These are phyloP conservation scores for Syrista parreyssii DNA, from an alignment of 2,888 invertebrate genomes.

Conservation along the genomic window DNA sequence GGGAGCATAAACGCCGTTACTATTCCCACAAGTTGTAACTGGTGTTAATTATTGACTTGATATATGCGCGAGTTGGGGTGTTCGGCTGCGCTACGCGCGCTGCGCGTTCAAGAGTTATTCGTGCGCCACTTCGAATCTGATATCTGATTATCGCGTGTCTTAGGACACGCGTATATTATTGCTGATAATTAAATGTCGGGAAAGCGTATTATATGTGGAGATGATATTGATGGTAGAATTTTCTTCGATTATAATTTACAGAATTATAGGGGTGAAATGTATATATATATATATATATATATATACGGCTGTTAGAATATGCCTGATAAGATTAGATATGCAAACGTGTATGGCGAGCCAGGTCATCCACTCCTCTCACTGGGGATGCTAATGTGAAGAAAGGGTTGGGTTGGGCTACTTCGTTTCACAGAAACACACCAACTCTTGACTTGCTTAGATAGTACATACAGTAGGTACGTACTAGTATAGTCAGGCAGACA, in stretches of 20 bases:
- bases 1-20: conserved; percentile 65
- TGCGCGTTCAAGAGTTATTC: conserved; percentile 41
- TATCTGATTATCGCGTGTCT: conserved; percentile 63
- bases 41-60: conserved; percentile 66
- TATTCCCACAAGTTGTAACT: conserved; percentile 66
- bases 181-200: conserved; percentile 56
- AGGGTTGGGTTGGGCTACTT: conserved; percentile 33
- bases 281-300: no score
- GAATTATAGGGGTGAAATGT: no score
- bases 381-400: conserved; percentile 44
- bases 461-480: not conserved
- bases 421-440: not conserved
- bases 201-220: no score
- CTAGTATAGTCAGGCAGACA: conserved; percentile 18
- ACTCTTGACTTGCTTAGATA: not conserved
- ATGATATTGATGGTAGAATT: no score
- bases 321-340: no score
- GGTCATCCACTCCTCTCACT: no score
- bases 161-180: conserved; percentile 44
- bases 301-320: no score
- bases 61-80: conserved; percentile 42
- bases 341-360: no score
- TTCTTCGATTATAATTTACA: no score
- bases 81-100: conserved; percentile 18
- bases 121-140: conserved; percentile 51